Conservation (phyloP, 2,113 vertebrate species). For the Salvelinus alpinus region DNA sequence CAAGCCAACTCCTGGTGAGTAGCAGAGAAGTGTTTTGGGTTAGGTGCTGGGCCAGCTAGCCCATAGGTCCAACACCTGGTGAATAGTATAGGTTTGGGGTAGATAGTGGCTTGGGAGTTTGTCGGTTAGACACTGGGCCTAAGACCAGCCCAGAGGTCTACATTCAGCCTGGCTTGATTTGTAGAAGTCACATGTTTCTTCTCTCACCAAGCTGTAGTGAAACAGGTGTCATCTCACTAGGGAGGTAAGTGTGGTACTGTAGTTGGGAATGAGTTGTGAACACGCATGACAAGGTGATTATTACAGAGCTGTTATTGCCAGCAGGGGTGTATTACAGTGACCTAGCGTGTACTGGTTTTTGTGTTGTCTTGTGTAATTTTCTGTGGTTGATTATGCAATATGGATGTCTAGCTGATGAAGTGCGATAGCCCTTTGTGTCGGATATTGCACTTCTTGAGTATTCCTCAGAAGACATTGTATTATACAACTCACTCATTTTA, state of each 20-base stretch:
- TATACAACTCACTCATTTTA: constrained; percentile 20
- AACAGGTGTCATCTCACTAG: neutral
- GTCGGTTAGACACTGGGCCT: neutral
- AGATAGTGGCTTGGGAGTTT: constrained; percentile 56
- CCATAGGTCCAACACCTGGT: constrained; percentile 92
- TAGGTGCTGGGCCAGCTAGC: constrained; percentile 84
- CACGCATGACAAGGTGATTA: neutral
- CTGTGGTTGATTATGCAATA: neutral
- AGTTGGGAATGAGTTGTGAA: neutral
- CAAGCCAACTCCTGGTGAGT: constrained; percentile 90
- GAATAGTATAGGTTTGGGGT: constrained; percentile 43
- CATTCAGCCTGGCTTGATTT: no score
- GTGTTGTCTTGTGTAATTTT: neutral
- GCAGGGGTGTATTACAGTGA: no score
- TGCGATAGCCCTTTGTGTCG: neutral
- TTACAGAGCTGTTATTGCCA: neutral
- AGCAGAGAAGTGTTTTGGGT: no score
- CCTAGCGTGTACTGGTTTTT: neutral
- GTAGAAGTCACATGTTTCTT: no score
- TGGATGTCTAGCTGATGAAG: no score
- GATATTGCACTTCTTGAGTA: neutral
- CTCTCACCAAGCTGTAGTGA: neutral
- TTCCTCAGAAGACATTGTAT: constrained; percentile 3
- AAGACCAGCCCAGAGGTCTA: neutral
- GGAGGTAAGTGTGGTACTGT: neutral